Percentiles rank a stretch among this genome's conserved stretches.
phyloP scores from a whole-genome alignment of 1,140 invertebrate species.

The Drosophila quadrilineata region DNA sequence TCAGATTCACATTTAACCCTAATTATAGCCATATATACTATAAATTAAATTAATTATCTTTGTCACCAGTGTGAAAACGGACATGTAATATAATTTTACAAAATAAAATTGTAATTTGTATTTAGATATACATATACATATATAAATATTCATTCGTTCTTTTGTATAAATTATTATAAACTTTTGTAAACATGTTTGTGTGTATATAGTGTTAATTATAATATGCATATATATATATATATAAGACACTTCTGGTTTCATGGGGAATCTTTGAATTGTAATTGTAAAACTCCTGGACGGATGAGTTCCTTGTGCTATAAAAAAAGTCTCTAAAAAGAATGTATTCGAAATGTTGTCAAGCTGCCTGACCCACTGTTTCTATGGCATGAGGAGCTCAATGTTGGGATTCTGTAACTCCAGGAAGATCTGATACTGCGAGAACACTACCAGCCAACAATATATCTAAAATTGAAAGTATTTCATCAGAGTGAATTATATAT shows the following conservation, averaged over 20 bases:
- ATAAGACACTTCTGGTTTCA: conserved; percentile 32
- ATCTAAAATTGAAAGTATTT: conserved; percentile 83
- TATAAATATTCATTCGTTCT: conserved; percentile 24
- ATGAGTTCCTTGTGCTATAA: not conserved
- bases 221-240: conserved; percentile 17
- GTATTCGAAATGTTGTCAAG: conserved; percentile 20
- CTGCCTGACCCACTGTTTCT: not conserved
- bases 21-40: conserved; percentile 81
- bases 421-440: conserved; percentile 91
- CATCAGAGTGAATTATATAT: not conserved
- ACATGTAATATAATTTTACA: conserved; percentile 22
- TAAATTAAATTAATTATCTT: too few species aligned
- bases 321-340: conserved; percentile 7
- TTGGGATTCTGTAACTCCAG: conserved; percentile 91
- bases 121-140: too few species aligned
- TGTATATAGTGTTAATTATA: too few species aligned
- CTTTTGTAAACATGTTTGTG: conserved; percentile 24
- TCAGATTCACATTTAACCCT: not conserved
- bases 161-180: conserved; percentile 25
- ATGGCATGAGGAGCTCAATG: conserved; percentile 90
- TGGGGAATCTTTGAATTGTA: conserved; percentile 21
- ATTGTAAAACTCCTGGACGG: conserved; percentile 20
- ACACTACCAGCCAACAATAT: conserved; percentile 92
- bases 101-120: conserved; percentile 34
- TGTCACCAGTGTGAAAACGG: conserved; percentile 24